Conservation (phyloP, 2,113 vertebrate genomes). For the Mugil cephalus region DNA sequence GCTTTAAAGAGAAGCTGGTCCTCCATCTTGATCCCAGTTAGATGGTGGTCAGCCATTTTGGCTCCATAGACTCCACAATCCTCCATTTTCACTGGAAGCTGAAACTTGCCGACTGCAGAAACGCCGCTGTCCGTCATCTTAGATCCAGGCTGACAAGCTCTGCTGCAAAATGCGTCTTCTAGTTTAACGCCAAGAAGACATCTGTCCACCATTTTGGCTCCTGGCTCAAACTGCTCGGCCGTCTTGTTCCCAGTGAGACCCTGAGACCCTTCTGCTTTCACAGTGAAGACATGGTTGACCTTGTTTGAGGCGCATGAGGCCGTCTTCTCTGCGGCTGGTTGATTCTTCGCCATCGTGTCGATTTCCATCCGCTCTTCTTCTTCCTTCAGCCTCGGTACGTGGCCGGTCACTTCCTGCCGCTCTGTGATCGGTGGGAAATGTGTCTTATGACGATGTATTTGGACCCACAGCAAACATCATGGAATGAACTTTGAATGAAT, state of each 20-base stretch:
- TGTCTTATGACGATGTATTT: neutral
- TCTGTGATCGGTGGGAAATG: conserved; percentile 60
- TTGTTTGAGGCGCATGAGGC: neutral
- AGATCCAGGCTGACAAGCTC: neutral
- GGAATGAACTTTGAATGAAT: too few species aligned
- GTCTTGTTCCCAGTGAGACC: neutral
- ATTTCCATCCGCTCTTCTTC: conserved; percentile 76
- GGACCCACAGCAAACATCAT: too few species aligned
- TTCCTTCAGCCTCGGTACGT: conserved; percentile 67
- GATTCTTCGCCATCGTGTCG: neutral
- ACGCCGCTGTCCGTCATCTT: neutral
- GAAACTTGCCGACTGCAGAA: conserved; percentile 16
- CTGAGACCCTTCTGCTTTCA: conserved; percentile 61
- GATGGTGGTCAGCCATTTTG: neutral
- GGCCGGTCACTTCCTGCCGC: conserved; percentile 64
- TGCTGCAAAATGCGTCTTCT: conserved; percentile 39
- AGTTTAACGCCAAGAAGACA: conserved; percentile 36
- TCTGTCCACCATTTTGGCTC: conserved; percentile 55
- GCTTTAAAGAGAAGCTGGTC: neutral
- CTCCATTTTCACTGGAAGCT: conserved; percentile 54
- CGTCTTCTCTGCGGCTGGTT: conserved; percentile 19
- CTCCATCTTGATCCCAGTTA: neutral
- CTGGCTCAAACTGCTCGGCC: conserved; percentile 1
- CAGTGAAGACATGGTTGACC: conserved; percentile 20
- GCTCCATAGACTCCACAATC: neutral